Conservation (phyloP, 2,888 invertebrate genomes). For the Xylocampa areola region DNA sequence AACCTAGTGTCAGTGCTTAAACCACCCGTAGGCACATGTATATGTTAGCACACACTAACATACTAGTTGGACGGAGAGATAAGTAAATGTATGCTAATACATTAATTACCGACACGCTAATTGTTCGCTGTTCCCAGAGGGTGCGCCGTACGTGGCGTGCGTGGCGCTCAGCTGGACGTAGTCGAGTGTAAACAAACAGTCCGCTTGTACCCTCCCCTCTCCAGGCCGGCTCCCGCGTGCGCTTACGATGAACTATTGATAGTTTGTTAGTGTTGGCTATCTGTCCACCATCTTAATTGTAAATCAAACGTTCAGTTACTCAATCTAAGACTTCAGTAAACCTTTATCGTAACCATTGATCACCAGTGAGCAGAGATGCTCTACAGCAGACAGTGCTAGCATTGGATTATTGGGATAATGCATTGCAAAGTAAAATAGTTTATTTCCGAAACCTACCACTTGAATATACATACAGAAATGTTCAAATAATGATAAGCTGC, state of each 20-base stretch:
- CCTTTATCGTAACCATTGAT: too few species aligned
- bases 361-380: too few species aligned
- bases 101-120: neutral
- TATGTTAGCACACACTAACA: too few species aligned
- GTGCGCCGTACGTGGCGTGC: neutral
- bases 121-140: neutral
- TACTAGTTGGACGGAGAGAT: neutral
- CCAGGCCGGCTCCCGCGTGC: too few species aligned
- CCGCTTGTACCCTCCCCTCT: neutral
- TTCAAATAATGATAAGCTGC: too few species aligned
- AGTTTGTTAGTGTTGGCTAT: constrained; percentile 3
- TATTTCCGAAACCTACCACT: neutral
- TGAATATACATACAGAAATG: too few species aligned
- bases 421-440: too few species aligned
- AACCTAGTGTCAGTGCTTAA: too few species aligned
- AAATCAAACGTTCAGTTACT: neutral
- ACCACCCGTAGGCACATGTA: too few species aligned
- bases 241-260: constrained; percentile 1
- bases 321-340: neutral
- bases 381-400: too few species aligned
- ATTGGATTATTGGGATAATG: too few species aligned
- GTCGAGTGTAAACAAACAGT: constrained; percentile 21
- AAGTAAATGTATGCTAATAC: neutral
- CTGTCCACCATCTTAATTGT: constrained; percentile 3
- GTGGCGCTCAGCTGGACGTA: neutral